Evolutionary conservation across 2,888 invertebrate species (phyloP), one percentile per base, ranked within the genome.

Genomic region (Epirrhoe tristata): DNA sequence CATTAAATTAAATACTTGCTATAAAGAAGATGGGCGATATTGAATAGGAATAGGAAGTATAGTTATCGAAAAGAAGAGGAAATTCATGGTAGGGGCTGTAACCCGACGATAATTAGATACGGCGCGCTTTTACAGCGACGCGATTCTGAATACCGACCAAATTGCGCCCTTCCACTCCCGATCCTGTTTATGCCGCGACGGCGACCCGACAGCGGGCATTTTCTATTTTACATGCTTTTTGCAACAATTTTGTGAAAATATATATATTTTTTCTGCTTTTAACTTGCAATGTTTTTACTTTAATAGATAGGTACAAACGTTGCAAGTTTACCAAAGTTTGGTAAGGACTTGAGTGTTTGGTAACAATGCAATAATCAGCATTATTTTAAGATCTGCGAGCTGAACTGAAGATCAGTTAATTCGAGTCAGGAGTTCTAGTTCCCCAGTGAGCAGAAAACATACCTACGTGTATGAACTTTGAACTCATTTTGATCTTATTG

Each of bases 51-150:
- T 43, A 48, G 48, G 14, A 48, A 48, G 16, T 36, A 16, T 48
- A 6, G 17, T 10, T 50, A 34, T 17, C 48, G 51, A 48, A 53
- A 46, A 58, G 24, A 32, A 17, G 53, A 58, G 36, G n/a, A 48
- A 48, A 58, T 50, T 55, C 62, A 50, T 52, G 78, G 81, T 64
- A 67, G 63, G 64, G 67, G 54, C 32, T 53, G 86, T 85, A 86
- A 85, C 85, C 85, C 89, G 83, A 89, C 85, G 85, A 88, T 93
- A 93, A 93, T 93, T 93, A 93, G 91, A 92, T 92, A 91, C 85
- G 90, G 90, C 93, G 90, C 86, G 92, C 92, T 93, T 92, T 93
- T 91, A 91, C 91, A 89, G 88, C 82, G 85, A 77, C 85, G 84
- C 87, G 87, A 83, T 86, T 88, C 87, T 92, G 92, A 92, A 92